A percentile compares a stretch with the other conserved stretches of the same genome.
Conservation (phyloP, 2,888 invertebrate species). For the Macrosiphum euphorbiae region DNA sequence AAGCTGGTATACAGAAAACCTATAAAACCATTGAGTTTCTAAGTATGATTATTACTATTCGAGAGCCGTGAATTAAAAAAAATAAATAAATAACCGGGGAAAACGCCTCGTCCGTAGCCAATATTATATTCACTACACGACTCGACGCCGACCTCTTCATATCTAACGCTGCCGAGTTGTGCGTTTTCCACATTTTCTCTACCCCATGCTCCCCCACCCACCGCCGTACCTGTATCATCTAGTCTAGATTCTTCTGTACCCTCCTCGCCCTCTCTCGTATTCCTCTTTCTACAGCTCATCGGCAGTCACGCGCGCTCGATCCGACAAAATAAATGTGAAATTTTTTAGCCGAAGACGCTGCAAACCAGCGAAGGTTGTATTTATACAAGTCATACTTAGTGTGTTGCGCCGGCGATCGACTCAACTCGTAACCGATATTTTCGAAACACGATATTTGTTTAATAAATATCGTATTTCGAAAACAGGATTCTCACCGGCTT, state of each 20-base stretch:
- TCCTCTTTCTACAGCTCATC: background rate
- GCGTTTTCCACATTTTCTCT: background rate
- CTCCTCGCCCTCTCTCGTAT: background rate
- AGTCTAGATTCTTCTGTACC: background rate
- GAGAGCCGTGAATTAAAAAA: background rate
- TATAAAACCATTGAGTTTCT: background rate
- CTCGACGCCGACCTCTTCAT: slow-evolving; percentile 29
- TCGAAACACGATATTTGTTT: background rate
- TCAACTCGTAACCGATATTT: background rate
- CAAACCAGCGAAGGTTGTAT: background rate
- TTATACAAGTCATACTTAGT: background rate
- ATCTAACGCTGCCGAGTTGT: background rate
- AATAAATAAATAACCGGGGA: background rate
- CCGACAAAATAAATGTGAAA: background rate
- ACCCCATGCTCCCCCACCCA: background rate
- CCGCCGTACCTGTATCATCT: background rate
- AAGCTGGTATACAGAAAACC: background rate
- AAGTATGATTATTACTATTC: background rate
- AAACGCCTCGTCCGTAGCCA: background rate
- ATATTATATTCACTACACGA: slow-evolving; percentile 40
- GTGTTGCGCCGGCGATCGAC: background rate
- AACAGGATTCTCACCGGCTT: background rate
- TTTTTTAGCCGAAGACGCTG: background rate
- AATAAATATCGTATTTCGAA: background rate
- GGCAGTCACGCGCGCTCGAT: background rate